A percentile compares a stretch with the other conserved stretches of the same genome.
phyloP scores from a whole-genome alignment of 1,140 invertebrate genomes.

The Doryteuthis pealeii region DNA sequence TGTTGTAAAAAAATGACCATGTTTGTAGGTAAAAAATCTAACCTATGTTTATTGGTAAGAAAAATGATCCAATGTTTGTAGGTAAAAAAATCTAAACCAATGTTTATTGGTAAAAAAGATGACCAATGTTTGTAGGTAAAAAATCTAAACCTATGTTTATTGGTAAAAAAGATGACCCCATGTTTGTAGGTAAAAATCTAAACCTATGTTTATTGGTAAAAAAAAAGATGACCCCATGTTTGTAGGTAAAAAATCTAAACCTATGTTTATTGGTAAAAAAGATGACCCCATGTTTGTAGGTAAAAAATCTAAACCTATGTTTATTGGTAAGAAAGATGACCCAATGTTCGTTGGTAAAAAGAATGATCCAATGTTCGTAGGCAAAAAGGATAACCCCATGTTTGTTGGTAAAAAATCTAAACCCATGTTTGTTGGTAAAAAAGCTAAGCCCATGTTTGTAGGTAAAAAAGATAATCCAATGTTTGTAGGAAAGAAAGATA shows the following conservation, averaged over 20 bases:
- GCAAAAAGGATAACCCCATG: conserved; percentile 19
- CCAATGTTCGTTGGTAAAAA: conserved; percentile 28
- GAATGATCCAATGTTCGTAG: conserved; percentile 21
- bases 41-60: conserved; percentile 22
- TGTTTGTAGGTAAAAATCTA: conserved; percentile 20
- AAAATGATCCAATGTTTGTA: conserved; percentile 19
- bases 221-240: conserved; percentile 19
- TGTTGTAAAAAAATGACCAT: conserved; percentile 22
- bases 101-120: conserved; percentile 21
- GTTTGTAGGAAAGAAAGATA: conserved; percentile 13
- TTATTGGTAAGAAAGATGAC: background rate
- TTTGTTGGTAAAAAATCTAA: conserved; percentile 21
- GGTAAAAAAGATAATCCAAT: conserved; percentile 15
- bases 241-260: conserved; percentile 22
- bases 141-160: conserved; percentile 10
- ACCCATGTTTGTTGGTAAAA: background rate
- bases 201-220: conserved; percentile 11
- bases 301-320: conserved; percentile 10
- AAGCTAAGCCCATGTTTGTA: conserved; percentile 13
- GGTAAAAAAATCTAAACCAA: conserved; percentile 19
- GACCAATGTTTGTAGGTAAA: conserved; percentile 18
- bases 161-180: conserved; percentile 20
- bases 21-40: conserved; percentile 19
- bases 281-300: conserved; percentile 23
- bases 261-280: conserved; percentile 22